Base-by-base conservation (phyloP, 2,888 invertebrate genomes). In the Lagria hirta region DNA sequence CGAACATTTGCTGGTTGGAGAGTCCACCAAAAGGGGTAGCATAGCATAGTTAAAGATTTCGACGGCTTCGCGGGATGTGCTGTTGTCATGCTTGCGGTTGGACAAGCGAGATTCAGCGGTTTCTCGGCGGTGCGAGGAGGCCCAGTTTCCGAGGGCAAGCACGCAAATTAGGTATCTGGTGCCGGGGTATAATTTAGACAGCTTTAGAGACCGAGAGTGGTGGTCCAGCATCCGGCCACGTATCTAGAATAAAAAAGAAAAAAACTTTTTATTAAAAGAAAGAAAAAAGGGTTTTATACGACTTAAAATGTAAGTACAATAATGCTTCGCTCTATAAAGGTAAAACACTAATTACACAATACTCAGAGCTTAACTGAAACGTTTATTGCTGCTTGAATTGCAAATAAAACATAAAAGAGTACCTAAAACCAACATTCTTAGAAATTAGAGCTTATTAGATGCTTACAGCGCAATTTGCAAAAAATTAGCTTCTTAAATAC, bases 91-190 rank as follows among this genome's bases (percentile, higher is more conserved):
- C 24, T 55, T 49, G 32, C 71, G 66, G 22, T 72, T 63, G 14
- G 76, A 73, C 50, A 76, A 69, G 55, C 78, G 73, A 21, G 80
- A 76, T 63, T 80, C 73, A 54, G 81, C 72, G 48, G 76, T 51
- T 70, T 69, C 57, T 38, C 61, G 60, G 59, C 70, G 52, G 64
- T 65, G 60, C 63, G 78, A 70, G 62, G 78, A 67, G 61, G 78
- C 67, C 81, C 85, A 84, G 73, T 84, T 87, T 44, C 89, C 89
- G 47, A 88, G 74, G n/a, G 90, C 92, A 60, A 90, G 76, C 36
- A 94, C 89, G 71, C 93, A 94, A 61, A 94, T 85, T 48, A 84
- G 78, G 72, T 93, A 94, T 52, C 84, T 81, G 2, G 87, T 86
- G 61, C 86, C 88, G 2, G 92, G 84, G 48, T 79, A 79, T 52